Percentiles rank a stretch among this genome's conserved stretches.
These are phyloP conservation scores for Phalacrocorax pelagicus DNA, from an alignment of 2,113 vertebrate species.

Conservation along the genomic window DNA sequence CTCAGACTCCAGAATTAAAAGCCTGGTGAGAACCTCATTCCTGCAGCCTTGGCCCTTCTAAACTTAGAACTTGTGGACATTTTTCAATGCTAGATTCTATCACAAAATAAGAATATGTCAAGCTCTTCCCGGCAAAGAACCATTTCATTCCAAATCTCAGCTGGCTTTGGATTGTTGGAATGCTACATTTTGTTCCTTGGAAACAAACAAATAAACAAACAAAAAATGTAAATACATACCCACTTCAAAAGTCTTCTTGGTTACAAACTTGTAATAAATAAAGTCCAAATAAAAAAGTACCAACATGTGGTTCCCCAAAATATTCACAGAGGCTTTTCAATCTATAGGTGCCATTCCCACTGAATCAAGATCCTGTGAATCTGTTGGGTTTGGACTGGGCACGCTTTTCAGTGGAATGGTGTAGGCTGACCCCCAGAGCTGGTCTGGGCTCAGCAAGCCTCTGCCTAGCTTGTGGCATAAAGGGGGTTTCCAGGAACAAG, in stretches of 20 bases:
- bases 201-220: neutral
- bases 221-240: rapidly evolving
- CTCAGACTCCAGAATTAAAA: neutral
- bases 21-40: neutral
- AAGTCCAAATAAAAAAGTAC: neutral
- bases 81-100: neutral
- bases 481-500: rapidly evolving
- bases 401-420: rapidly evolving
- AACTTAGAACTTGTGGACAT: neutral
- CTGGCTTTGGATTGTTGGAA: neutral
- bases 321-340: neutral
- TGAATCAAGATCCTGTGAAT: neutral
- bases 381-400: neutral
- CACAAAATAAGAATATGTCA: neutral
- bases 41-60: neutral
- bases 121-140: neutral
- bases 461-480: neutral
- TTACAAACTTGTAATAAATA: neutral
- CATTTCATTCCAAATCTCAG: neutral
- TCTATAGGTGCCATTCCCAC: neutral
- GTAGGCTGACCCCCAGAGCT: neutral
- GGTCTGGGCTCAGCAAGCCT: neutral
- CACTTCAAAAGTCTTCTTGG: neutral
- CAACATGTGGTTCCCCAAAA: neutral
- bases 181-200: neutral